Base-by-base conservation (phyloP, 2,113 vertebrate genomes). In the Aegotheles bennettii region DNA sequence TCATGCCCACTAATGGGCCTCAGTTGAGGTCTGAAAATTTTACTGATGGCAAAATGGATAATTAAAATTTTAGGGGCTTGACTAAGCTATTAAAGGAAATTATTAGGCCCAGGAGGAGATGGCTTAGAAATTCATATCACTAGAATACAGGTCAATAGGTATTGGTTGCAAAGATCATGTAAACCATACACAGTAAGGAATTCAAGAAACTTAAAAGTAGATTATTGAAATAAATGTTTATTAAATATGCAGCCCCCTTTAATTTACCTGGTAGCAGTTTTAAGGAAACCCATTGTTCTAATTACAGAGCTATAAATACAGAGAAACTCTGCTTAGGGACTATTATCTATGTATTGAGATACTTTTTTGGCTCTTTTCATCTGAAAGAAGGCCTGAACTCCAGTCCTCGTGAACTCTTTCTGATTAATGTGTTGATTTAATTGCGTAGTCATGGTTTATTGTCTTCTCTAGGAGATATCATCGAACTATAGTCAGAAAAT, bases 21-120 rank as follows among this genome's bases (percentile, higher is more conserved):
- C 78, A 90, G 70, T 73, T 71, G 69, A 92, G 75, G 80, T 89
- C 60, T 45, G 36, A 90, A 91, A 87, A 79, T 95, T 71, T 91
- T 89, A 89, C 36, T 63, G 61, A 54, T 69, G 61, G 67, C 11
- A 89, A 83, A 91, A 93, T 69, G 19, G 81, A 57, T 78, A 95
- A 94, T 84, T 89, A 95, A 87, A 78, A 76, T 82, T 95, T 94
- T 92, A 89, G 77, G 48, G 36, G 9, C 16, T 79, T 87, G 53
- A 11, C 13, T 71, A 77, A 77, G 12, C 13, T 94, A 40, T 73
- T 91, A 84, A 56, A 81, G 43, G 25, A 85, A 91, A 88, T 93
- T 85, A 75, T 83, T 85, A 69, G 16, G 24, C 23, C 36, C 1
- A 1, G 29, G 38, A 90, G 33, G 45, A 87, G 57, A 79, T 31